Evolutionary conservation across 2,888 invertebrate genomes (phyloP), one percentile per base, ranked within the genome.

Genomic region (Megamerina dolium): DNA sequence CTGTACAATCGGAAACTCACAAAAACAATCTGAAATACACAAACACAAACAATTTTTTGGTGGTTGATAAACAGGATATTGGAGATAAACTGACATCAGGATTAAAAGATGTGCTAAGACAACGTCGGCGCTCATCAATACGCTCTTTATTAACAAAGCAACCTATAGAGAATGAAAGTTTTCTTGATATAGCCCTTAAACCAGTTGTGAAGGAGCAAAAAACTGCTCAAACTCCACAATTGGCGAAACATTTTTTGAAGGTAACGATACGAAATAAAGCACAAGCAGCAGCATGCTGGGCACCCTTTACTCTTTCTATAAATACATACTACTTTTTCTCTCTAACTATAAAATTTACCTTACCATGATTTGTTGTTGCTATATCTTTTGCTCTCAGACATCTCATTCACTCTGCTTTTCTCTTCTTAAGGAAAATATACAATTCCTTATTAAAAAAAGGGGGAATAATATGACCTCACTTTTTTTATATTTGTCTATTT

Each of bases 181-280:
- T 81, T 69, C 68, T 78, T 60, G 72, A 71, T 52, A 68, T 81
- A 53, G 77, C 79, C 63, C 75, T 81, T 60, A 81, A 80, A 70
- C 80, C 80, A 37, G 78, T 80, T 48, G 73, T 77, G 52, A 60
- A 64, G 51, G 72, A 69, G 57, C 56, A 62, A 34, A 61, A 63
- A 57, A 70, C 70, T 55, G 68, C 67, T 49, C 61, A 52, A 48
- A 52, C 41, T 20, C 61, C 66, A 23, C 66, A 70, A 50, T 62
- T 64, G 52, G 66, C 63, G 18, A 62, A 60, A 43, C 54, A 59
- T 44, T 56, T 64, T 52, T 55, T 63, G 39, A 70, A 70, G 70
- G 71, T 71, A 68, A 16, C 32, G 9, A 17, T 12, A 17, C 17
- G 17, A 12, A 8, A n/a, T 32, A 32, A 13, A 8, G 12, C 10